Evolutionary conservation across 1,140 invertebrate species (phyloP).

Genomic region (Heliothis subflexa): DNA sequence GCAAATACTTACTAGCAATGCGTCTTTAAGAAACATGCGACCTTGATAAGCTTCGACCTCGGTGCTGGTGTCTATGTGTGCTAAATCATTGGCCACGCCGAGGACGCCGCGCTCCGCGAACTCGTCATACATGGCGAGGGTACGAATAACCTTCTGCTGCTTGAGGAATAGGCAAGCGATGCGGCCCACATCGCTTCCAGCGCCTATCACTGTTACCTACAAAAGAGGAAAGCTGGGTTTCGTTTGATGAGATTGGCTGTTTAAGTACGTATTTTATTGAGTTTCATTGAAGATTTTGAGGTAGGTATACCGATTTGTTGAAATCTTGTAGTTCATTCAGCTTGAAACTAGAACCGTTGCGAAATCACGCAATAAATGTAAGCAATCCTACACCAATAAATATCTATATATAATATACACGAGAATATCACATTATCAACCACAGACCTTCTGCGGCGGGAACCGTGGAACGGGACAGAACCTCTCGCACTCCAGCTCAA

Average conservation of each 20-base stretch:
- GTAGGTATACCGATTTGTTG: not conserved
- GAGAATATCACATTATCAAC: constrained; percentile 13
- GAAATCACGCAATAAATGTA: constrained; percentile 5
- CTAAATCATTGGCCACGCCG: constrained; percentile 72
- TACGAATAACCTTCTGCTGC: constrained; percentile 70
- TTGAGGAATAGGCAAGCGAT: constrained; percentile 73
- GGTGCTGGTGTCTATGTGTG: constrained; percentile 77
- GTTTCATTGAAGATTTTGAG: too few relatives aligned
- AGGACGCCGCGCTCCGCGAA: constrained; percentile 62
- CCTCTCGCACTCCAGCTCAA: constrained; percentile 70
- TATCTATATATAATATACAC: not conserved
- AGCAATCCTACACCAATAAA: too few relatives aligned
- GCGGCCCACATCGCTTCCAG: constrained; percentile 74
- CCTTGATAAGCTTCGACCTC: constrained; percentile 75
- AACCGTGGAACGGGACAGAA: constrained; percentile 67
- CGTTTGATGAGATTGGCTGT: too few relatives aligned
- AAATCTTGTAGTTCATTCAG: too few relatives aligned
- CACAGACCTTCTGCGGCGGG: constrained; percentile 70
- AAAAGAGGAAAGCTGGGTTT: too few relatives aligned
- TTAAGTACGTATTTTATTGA: too few relatives aligned
- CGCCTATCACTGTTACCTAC: constrained; percentile 74
- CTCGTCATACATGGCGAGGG: constrained; percentile 73
- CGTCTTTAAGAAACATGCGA: constrained; percentile 61
- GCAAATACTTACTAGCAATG: constrained; percentile 64
- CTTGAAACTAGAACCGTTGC: not conserved